Evolutionary conservation across 1,140 invertebrate genomes (phyloP), one percentile per base, ranked within the genome.

Genomic region (Drosophila varians): DNA sequence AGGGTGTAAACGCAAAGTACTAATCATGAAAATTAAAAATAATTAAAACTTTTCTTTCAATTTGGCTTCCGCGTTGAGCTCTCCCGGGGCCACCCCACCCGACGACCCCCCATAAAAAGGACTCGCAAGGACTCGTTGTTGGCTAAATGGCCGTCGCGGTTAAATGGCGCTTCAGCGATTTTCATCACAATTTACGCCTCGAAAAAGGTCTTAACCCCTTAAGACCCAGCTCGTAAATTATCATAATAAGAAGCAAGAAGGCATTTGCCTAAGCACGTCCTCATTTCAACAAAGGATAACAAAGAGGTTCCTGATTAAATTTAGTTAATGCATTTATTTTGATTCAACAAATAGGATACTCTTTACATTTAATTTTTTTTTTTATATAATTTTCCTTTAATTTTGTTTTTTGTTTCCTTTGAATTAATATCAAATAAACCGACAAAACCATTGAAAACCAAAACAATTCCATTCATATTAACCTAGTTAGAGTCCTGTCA

Each of bases 21-120:
- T 87, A 87, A 87, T 87, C 82, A 87, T 82, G 82, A 87, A 88
- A 87, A 87, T 87, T 87, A 87, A 87, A 87, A 87, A 87, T 87
- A 87, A 87, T 87, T 87, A 87, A 87, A 87, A 87, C 83, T 88
- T 87, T 87, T 87, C 82, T 87, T 87, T 87, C 82, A 87, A 87
- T 87, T 87, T 87, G 61, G 61, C 52, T 47, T 28, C 45, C 28
- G 28, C 11, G 16, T 9, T n/a, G 47, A 2, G 28, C 7, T 31
- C n/a, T n/a, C n/a, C 31, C 26, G 11, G 19, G 4, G 11, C 3
- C n/a, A n/a, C n/a, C n/a, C n/a, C n/a, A n/a, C n/a, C n/a, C n/a
- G n/a, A n/a, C n/a, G n/a, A n/a, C n/a, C n/a, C n/a, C n/a, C 80
- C 76, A 80, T 84, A 87, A 87, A 86, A 87, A 51, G 49, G 49